These are phyloP conservation scores for Papio anubis DNA, from an alignment of 2,113 vertebrate genomes.

Conservation along the genomic window DNA sequence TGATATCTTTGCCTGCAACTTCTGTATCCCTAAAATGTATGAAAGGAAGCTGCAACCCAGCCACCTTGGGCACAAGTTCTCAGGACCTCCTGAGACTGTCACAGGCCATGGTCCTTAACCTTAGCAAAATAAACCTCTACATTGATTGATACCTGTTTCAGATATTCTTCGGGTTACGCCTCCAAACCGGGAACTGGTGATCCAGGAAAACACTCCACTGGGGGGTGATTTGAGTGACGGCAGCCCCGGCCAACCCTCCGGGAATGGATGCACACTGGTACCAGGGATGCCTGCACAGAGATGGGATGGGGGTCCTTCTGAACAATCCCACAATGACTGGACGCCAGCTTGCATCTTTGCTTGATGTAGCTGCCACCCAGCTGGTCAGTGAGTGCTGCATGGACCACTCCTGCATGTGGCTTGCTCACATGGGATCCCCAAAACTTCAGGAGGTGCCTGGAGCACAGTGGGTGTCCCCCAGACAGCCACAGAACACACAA, in stretches of 20 bases:
- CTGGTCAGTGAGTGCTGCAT: rapidly evolving
- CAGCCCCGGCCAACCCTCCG: no score
- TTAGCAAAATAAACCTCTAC: no score
- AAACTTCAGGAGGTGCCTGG: neutral
- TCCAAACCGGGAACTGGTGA: neutral
- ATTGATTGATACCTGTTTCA: no score
- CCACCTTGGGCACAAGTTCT: no score
- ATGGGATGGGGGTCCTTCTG: neutral
- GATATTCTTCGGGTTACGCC: no score
- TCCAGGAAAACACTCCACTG: rapidly evolving
- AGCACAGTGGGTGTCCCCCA: neutral
- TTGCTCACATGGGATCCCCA: no score
- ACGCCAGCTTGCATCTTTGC: neutral
- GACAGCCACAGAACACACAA: rapidly evolving
- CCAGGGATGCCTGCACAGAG: neutral
- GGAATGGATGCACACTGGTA: neutral
- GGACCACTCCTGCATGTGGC: rapidly evolving
- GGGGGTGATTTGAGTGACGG: neutral
- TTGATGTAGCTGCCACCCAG: rapidly evolving
- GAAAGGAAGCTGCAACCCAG: no score
- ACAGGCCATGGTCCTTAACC: no score
- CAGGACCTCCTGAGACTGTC: no score
- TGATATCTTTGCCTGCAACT: no score
- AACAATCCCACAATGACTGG: rapidly evolving
- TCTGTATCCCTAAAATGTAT: no score